Evolutionary conservation across 2,113 vertebrate species (phyloP), one percentile per base, ranked within the genome.

Genomic region (Oryzias curvinotus): DNA sequence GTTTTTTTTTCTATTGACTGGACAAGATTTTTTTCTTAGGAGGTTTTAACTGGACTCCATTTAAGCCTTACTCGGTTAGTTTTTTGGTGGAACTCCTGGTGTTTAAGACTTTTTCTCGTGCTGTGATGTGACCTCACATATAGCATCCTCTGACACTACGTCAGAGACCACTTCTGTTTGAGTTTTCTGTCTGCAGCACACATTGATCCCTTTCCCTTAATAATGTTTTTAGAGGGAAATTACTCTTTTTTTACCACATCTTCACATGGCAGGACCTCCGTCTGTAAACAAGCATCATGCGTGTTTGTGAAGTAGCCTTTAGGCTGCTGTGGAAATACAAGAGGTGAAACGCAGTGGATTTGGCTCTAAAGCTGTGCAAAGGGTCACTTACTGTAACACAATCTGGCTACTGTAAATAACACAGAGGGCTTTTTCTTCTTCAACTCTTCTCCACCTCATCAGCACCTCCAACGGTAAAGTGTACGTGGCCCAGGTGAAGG

Each of bases 401-500:
- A 82, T 80, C 65, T 21, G 48, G 19, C 48, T 41, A 63, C 76
- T 84, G 80, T 78, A 59, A 70, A 75, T 68, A 68, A 65, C 57
- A 86, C 75, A 81, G 62, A 80, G 67, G 57, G 17, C 43, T 51
- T 5, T 69, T 72, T 80, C 71, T 80, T 68, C 18, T 69, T 63
- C 59, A 8, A 60, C 17, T 75, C 67, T 75, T 71, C 76, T 78
- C 53, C 50, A 41, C 81, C 49, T 62, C 75, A 65, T 62, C 72
- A 94, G 93, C 69, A 91, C 84, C 18, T 91, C 91, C 53, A 84
- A 90, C 10, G 85, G 88, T 64, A 92, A 94, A 76, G 85, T 89
- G 65, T 92, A 94, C 13, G 70, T 91, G 73, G 92, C 91, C 17
- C 87, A 94, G 84, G 92, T 94, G 75, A 93, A 92, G 76, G 92